Percentiles rank a stretch among this genome's conserved stretches.
Conservation (phyloP, 1,140 invertebrate genomes). For the Musca vetustissima region DNA sequence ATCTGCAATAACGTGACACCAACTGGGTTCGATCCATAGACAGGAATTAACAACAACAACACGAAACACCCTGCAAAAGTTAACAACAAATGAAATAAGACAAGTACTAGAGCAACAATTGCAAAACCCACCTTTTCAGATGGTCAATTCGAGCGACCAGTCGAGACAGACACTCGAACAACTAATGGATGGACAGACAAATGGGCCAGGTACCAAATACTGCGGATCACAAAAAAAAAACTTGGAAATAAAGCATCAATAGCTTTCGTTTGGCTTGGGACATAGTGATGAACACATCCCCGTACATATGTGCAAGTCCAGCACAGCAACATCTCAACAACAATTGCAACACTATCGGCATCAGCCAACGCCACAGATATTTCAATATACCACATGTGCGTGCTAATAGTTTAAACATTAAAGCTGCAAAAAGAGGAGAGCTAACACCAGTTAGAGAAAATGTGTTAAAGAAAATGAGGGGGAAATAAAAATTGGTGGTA, state of each 20-base stretch:
- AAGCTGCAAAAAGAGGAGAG: background rate
- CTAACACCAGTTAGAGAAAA: too few relatives aligned
- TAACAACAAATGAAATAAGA: constrained; percentile 12
- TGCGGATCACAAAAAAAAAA: background rate
- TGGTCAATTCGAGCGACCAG: background rate
- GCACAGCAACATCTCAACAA: constrained; percentile 5
- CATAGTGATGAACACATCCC: too few relatives aligned
- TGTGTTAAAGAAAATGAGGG: too few relatives aligned
- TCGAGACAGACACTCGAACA: background rate
- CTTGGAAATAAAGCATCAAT: constrained; percentile 11
- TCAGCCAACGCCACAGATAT: constrained; percentile 5
- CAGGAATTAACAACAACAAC: background rate
- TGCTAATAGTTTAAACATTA: constrained; percentile 23
- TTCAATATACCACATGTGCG: constrained; percentile 23
- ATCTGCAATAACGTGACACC: background rate
- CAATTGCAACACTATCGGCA: background rate
- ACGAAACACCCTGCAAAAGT: background rate
- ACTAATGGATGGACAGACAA: background rate
- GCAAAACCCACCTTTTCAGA: constrained; percentile 2
- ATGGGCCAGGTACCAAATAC: background rate
- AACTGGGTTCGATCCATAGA: background rate
- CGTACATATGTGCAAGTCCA: too few relatives aligned
- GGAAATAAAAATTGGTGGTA: too few relatives aligned
- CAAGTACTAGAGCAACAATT: constrained; percentile 19
- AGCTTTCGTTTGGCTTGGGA: too few relatives aligned